Conservation (phyloP, 2,888 invertebrate genomes). For the Smittia aterrima region DNA sequence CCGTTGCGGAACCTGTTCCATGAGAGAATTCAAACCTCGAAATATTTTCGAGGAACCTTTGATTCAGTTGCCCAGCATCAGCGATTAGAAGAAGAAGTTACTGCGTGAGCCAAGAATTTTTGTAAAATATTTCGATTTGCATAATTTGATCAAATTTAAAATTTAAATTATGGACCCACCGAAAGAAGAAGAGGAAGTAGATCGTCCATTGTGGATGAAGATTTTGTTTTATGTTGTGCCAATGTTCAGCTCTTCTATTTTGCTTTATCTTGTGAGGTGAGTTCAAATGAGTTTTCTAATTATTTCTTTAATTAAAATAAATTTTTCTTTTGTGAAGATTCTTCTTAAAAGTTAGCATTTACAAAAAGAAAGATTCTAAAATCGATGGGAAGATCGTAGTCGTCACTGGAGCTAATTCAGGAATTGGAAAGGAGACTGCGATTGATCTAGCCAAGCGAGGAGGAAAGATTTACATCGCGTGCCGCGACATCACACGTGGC, state of each 20-base stretch:
- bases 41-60: too few relatives aligned
- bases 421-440: constrained; percentile 76
- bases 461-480: constrained; percentile 83
- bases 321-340: constrained; percentile 62
- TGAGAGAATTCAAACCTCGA: too few relatives aligned
- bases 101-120: not conserved
- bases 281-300: not conserved
- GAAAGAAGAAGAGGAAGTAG: not conserved
- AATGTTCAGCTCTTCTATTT: not conserved
- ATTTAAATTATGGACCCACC: not conserved
- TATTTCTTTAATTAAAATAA: too few relatives aligned
- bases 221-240: not conserved
- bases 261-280: not conserved
- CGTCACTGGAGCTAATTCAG: constrained; percentile 80
- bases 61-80: too few relatives aligned
- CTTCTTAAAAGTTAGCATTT: constrained; percentile 61
- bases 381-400: constrained; percentile 67
- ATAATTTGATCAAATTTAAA: not conserved
- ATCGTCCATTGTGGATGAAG: constrained; percentile 4
- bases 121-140: too few relatives aligned
- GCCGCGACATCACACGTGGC: constrained; percentile 73
- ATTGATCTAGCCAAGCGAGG: constrained; percentile 69
- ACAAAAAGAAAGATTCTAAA: constrained; percentile 54
- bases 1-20: too few relatives aligned
- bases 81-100: too few relatives aligned